These are phyloP conservation scores for Henicopernis longicauda DNA, from an alignment of 2,113 vertebrate species.

Conservation along the genomic window DNA sequence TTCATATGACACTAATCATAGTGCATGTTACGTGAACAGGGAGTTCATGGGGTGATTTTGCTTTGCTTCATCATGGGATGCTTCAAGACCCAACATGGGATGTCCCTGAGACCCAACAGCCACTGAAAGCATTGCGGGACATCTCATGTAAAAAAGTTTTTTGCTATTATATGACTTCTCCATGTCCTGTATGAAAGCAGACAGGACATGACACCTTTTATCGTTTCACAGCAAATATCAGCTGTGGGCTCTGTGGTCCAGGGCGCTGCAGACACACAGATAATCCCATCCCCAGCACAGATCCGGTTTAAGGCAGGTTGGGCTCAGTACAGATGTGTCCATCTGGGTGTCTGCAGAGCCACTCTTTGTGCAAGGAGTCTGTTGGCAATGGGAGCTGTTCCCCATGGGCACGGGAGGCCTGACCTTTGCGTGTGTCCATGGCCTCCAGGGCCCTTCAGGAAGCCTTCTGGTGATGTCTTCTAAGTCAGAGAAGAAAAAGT, in stretches of 20 bases:
- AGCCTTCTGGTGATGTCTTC: background rate
- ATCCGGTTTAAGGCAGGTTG: too few relatives aligned
- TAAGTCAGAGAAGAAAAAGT: background rate
- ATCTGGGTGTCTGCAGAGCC: background rate
- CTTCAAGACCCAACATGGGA: background rate
- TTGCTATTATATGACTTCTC: background rate
- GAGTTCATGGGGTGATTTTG: background rate
- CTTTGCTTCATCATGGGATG: background rate
- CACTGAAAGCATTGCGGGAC: background rate
- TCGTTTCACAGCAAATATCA: background rate
- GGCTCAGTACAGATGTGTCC: background rate
- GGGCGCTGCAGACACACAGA: background rate
- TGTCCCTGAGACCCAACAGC: background rate
- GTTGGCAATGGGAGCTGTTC: background rate
- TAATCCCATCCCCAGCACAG: background rate
- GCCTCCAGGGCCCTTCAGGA: background rate
- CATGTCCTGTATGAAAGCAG: background rate
- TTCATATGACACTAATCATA: background rate
- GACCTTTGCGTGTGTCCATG: accelerated
- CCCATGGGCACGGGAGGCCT: accelerated
- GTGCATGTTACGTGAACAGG: background rate
- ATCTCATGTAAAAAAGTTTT: background rate
- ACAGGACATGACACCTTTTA: background rate
- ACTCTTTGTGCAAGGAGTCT: background rate
- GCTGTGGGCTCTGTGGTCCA: accelerated